Conservation (phyloP, 2,888 invertebrate genomes). For the Metellina segmentata region DNA sequence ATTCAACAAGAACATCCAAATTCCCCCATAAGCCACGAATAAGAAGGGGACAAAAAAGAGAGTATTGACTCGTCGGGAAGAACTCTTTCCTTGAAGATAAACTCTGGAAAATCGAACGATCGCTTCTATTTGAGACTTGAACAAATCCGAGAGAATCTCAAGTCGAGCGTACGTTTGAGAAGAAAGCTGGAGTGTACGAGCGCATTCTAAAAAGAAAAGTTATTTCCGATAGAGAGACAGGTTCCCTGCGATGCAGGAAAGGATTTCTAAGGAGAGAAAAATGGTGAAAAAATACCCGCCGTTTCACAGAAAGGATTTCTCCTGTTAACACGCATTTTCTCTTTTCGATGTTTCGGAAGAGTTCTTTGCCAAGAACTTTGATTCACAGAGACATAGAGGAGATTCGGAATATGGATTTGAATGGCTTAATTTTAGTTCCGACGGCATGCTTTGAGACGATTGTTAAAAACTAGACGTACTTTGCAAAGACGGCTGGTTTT, state of each 20-base stretch:
- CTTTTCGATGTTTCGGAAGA: not conserved
- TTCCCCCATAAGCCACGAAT: not conserved
- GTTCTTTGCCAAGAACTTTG: not conserved
- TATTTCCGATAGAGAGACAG: constrained; percentile 20
- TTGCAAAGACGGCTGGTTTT: too few species aligned
- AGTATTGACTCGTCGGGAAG: not conserved
- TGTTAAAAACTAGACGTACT: too few species aligned
- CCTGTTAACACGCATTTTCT: not conserved
- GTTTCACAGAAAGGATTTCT: not conserved
- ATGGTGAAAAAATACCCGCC: not conserved
- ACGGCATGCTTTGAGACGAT: not conserved
- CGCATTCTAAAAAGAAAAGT: not conserved
- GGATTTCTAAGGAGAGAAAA: not conserved
- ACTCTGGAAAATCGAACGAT: constrained; percentile 28
- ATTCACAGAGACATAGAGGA: not conserved
- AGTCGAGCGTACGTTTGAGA: not conserved
- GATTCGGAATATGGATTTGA: not conserved
- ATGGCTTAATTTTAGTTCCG: not conserved
- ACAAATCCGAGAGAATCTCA: constrained; percentile 24
- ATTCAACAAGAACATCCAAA: not conserved
- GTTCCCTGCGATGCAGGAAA: not conserved
- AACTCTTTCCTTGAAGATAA: not conserved
- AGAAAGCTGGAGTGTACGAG: not conserved
- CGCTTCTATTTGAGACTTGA: constrained; percentile 3
- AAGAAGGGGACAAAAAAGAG: not conserved